Evolutionary conservation across 2,888 invertebrate species (phyloP).

Genomic region (Cistogaster globosa): DNA sequence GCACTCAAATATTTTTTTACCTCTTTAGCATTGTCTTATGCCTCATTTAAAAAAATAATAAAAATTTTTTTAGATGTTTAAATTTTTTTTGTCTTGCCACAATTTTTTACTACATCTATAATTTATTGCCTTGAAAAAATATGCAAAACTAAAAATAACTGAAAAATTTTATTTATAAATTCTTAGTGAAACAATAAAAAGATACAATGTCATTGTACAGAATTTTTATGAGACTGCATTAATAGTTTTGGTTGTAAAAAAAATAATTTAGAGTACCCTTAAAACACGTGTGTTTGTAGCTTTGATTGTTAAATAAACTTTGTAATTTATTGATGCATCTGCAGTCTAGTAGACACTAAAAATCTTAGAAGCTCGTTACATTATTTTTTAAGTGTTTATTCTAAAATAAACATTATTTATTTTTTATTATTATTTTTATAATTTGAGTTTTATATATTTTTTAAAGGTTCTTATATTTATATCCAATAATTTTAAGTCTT

Average conservation of each 20-base stretch:
- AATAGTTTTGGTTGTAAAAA: conserved; percentile 23
- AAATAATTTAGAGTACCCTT: conserved; percentile 1
- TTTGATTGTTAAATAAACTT: not conserved
- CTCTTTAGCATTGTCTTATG: conserved; percentile 13
- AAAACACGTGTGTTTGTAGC: not conserved
- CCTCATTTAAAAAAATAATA: conserved; percentile 64
- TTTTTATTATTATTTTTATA: conserved; percentile 19
- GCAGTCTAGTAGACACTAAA: not conserved
- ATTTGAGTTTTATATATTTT: conserved; percentile 30
- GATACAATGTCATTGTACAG: conserved; percentile 1
- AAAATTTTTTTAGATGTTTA: conserved; percentile 53
- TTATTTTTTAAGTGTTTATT: conserved; percentile 6
- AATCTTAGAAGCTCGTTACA: conserved; percentile 20
- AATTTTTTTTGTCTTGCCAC: conserved; percentile 27
- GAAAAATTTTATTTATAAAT: conserved; percentile 37
- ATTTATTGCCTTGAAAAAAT: conserved; percentile 40
- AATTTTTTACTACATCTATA: not conserved
- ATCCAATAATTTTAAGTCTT: conserved; percentile 36
- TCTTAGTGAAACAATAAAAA: conserved; percentile 10
- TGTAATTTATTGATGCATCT: conserved; percentile 24
- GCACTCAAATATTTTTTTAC: not conserved
- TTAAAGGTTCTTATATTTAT: not conserved
- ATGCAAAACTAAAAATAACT: conserved; percentile 34
- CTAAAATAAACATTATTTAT: conserved; percentile 41
- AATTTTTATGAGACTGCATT: not conserved